Base-by-base conservation (phyloP, 2,797 vertebrate genomes). In the Malurus splendens region DNA sequence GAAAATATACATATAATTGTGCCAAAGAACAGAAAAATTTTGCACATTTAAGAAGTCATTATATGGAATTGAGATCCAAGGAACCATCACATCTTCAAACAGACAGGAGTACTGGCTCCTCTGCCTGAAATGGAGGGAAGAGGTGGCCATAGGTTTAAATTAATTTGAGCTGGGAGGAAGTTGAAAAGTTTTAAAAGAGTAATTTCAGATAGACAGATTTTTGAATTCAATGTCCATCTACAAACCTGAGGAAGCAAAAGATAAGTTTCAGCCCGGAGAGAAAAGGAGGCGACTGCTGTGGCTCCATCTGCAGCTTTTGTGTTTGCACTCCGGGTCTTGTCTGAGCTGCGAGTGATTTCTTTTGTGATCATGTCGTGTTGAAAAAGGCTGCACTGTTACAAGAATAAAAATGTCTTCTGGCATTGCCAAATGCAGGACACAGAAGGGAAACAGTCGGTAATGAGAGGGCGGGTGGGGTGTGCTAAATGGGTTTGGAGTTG, bases 211-310 rank as follows among this genome's bases (percentile, higher is more conserved):
- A 64, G 7, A 45, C 1, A n/a, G 4, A 2, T 24, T 45, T 80
- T 71, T 54, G 30, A 55, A 71, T 18, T 73, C 57, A 44, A 24
- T 32, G 24, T 41, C 39, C 1, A 0, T 60, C 28, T 51, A 33
- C 30, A 72, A 54, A 67, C 23, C 10, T 15, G n/a, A 41, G 38
- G 38, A 77, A 81, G n/a, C 16, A 78, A 72, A 91, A 84, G 22
- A 4, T 54, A 65, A 18, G 3, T 62, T 88, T 73, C 44, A 68
- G 3, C 9, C 61, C 36, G 47, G 25, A 86, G 9, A 48, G n/a
- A 45, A 68, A 54, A 66, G 10, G 24, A 66, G 7, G 20, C 0
- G 0, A 25, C 52, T 78, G 18, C 41, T 48, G 23, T 32, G 55
- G 19, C 41, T 73, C 71, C 56, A 27, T 36, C 17, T 55, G 20